Percentiles rank a stretch among this genome's conserved stretches.
These are phyloP conservation scores for Sisyra nigra DNA, from an alignment of 2,888 invertebrate genomes.

Conservation along the genomic window DNA sequence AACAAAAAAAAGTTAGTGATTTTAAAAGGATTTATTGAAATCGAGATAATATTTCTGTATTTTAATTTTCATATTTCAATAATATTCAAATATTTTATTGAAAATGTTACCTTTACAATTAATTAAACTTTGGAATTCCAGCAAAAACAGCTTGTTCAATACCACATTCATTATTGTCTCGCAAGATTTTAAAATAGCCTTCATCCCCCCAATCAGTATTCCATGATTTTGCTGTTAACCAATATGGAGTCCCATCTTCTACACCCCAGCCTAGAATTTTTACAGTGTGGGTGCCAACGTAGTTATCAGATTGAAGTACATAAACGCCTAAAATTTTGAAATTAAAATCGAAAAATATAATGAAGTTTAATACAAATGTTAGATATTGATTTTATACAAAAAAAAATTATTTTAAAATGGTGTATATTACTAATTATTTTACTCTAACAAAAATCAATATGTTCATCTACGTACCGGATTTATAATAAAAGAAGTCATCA, in stretches of 20 bases:
- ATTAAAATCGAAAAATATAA: no score
- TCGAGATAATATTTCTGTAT: no score
- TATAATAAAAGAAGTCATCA: slow-evolving; percentile 68
- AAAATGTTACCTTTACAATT: neutral
- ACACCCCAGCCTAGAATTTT: slow-evolving; percentile 84
- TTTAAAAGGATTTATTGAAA: no score
- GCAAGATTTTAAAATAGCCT: slow-evolving; percentile 74
- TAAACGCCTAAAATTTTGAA: slow-evolving; percentile 38
- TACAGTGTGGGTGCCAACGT: slow-evolving; percentile 74
- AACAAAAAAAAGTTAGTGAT: no score
- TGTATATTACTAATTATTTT: no score
- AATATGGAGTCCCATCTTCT: slow-evolving; percentile 61
- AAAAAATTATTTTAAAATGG: no score
- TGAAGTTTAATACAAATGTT: no score
- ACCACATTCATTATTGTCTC: slow-evolving; percentile 63
- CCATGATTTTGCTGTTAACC: slow-evolving; percentile 89
- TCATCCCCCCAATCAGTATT: slow-evolving; percentile 84
- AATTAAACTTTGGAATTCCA: slow-evolving; percentile 36
- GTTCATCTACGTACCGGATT: slow-evolving; percentile 39
- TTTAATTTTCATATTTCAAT: neutral
- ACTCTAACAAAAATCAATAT: no score
- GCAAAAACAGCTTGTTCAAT: slow-evolving; percentile 55
- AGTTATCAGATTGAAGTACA: slow-evolving; percentile 53
- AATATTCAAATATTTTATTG: neutral
- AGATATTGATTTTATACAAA: no score